Evolutionary conservation across 2,113 vertebrate genomes (phyloP).

Genomic region (Rhinoptilus africanus): DNA sequence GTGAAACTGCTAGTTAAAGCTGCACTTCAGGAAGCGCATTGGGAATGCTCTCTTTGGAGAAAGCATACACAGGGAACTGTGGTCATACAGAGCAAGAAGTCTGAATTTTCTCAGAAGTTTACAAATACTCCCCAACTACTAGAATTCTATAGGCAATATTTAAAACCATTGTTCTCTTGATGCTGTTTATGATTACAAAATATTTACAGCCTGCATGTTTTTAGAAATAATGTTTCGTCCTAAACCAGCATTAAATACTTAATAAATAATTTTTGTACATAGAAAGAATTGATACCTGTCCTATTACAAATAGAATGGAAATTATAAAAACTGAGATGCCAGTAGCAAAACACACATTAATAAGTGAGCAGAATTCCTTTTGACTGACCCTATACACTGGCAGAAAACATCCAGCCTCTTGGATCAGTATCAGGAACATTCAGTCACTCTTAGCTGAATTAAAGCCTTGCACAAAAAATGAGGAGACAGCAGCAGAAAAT

Average conservation of each 20-base stretch:
- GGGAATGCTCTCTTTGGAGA: not conserved
- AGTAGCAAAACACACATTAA: not conserved
- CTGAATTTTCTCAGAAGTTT: not conserved
- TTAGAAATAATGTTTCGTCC: not conserved
- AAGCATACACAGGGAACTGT: not conserved
- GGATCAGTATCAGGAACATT: not conserved
- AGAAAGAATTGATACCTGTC: not conserved
- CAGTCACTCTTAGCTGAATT: not conserved
- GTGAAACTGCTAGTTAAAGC: not conserved
- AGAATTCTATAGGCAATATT: not conserved
- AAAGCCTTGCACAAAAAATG: not conserved
- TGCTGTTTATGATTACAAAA: not conserved
- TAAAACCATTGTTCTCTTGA: not conserved
- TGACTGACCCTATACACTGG: not conserved
- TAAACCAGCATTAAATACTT: not conserved
- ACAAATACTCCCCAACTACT: not conserved
- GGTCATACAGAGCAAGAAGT: not conserved
- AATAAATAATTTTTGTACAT: not conserved
- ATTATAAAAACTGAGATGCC: not conserved
- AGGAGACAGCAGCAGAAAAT: not conserved
- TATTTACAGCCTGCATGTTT: not conserved
- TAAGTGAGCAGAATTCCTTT: not conserved
- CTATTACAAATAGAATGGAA: not conserved
- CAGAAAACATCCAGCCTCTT: not conserved
- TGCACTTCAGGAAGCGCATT: fast-evolving